These are phyloP conservation scores for Muscicapa comitata DNA, from an alignment of 2,797 vertebrate species.

Conservation along the genomic window DNA sequence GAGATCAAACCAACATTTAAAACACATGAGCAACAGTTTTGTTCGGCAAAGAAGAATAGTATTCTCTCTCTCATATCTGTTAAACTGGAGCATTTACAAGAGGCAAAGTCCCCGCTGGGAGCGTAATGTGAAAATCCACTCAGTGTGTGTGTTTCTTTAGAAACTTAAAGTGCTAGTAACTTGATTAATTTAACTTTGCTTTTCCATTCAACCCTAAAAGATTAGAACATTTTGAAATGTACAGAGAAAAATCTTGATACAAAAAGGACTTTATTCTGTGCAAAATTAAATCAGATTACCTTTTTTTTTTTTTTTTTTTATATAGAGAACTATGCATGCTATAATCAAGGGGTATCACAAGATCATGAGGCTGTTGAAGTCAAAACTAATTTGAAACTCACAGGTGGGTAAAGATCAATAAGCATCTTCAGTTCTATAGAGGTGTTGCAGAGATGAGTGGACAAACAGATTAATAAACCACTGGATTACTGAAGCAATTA, in stretches of 20 bases:
- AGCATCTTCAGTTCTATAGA: background rate
- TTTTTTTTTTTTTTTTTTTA: background rate
- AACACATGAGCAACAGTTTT: background rate
- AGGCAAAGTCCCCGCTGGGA: background rate
- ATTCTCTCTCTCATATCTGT: background rate
- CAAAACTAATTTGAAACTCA: background rate
- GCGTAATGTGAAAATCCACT: background rate
- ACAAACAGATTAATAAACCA: background rate
- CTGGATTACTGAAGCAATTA: background rate
- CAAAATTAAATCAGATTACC: background rate
- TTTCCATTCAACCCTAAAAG: background rate
- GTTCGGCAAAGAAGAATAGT: background rate
- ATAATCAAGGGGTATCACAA: background rate
- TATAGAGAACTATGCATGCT: background rate
- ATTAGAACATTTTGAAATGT: background rate
- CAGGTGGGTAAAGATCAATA: background rate
- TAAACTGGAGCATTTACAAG: conserved; percentile 25
- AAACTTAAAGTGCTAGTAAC: background rate
- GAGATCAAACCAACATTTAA: background rate
- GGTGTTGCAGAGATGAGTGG: background rate
- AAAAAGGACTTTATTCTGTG: background rate
- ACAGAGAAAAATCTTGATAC: background rate
- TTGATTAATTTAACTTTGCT: background rate
- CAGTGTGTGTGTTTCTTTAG: background rate
- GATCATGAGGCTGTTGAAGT: background rate